Percentiles rank a stretch among this genome's conserved stretches.
phyloP scores from a whole-genome alignment of 2,888 invertebrate genomes.

The Agrotis ipsilon region DNA sequence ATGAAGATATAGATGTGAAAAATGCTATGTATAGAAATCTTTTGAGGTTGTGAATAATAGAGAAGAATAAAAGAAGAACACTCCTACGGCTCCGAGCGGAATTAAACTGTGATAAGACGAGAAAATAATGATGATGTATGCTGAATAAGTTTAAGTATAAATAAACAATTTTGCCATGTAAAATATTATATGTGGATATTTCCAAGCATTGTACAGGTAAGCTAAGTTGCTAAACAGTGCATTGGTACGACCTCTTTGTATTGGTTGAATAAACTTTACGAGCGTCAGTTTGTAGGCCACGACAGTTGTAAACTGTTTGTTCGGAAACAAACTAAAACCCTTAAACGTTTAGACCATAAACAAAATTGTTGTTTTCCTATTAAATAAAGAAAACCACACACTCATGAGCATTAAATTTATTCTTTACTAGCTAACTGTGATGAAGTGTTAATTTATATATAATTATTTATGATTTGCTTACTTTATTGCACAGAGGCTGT shows the following conservation, averaged over 20 bases:
- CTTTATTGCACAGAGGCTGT: background rate
- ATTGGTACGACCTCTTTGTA: slow-evolving; percentile 77
- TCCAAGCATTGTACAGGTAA: slow-evolving; percentile 57
- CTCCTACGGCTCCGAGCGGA: too few relatives aligned
- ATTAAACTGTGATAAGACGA: too few relatives aligned
- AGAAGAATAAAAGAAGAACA: too few relatives aligned
- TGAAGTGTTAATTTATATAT: background rate
- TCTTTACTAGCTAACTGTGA: background rate
- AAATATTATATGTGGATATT: slow-evolving; percentile 55
- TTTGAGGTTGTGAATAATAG: too few relatives aligned
- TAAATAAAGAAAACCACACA: slow-evolving; percentile 27
- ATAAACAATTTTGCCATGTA: slow-evolving; percentile 11
- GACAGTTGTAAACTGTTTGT: slow-evolving; percentile 78
- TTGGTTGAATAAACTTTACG: slow-evolving; percentile 86
- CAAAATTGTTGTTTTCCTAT: slow-evolving; percentile 39
- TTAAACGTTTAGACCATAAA: slow-evolving; percentile 54
- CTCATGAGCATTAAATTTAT: slow-evolving; percentile 21
- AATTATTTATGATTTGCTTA: background rate
- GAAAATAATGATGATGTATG: too few relatives aligned
- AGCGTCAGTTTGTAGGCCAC: slow-evolving; percentile 81
- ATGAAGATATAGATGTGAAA: too few relatives aligned
- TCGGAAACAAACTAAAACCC: slow-evolving; percentile 77
- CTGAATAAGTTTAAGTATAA: slow-evolving; percentile 4
- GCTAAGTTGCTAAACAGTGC: slow-evolving; percentile 77
- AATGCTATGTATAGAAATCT: too few relatives aligned